Base-by-base conservation (phyloP, 2,888 invertebrate species). In the Dioctria rufipes region DNA sequence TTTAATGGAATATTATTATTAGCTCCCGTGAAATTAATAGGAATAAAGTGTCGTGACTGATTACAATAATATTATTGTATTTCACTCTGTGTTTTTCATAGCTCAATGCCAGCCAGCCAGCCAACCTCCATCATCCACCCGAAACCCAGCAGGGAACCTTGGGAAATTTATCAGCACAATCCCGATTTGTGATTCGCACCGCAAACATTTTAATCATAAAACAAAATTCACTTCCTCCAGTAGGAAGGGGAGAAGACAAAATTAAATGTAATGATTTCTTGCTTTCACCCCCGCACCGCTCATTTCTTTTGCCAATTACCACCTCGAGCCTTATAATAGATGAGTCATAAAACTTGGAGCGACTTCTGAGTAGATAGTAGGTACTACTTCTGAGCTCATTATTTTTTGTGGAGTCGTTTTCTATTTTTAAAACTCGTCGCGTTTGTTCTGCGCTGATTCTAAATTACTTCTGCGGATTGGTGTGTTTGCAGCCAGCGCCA, bases 31-130 rank as follows among this genome's bases (percentile, higher is more conserved):
- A 73, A 73, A 77, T 77, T 63, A 77, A 63, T 63, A 77, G 63
- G 77, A 46, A 25, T 25, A 63, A 77, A 77, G 61, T 46, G 63
- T 77, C 63, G 61, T 77, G 77, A 63, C 61, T 77, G 77, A 77
- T 77, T 61, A 37, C 77, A 37, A 77, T 77, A 25, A 63, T 51
- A 58, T 73, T 60, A 5, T 60, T 46, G 39, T n/a, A 51, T 51
- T 69, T 5, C 25, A 25, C 25, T 25, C 25, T 25, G 25, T 25
- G 25, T 25, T 25, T 25, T 25, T 25, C 25, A 25, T 25, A 25
- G 25, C 25, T 25, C 25, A 25, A 25, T 25, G 25, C 25, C 25
- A 25, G 25, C 2, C 25, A 25, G 25, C 25, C 25, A 25, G 25
- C 2, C 25, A 25, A 2, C 25, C 25, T 25, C 2, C 13, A 8